These are phyloP conservation scores for Drosophila diplacantha DNA, from an alignment of 2,888 invertebrate genomes.

Conservation along the genomic window DNA sequence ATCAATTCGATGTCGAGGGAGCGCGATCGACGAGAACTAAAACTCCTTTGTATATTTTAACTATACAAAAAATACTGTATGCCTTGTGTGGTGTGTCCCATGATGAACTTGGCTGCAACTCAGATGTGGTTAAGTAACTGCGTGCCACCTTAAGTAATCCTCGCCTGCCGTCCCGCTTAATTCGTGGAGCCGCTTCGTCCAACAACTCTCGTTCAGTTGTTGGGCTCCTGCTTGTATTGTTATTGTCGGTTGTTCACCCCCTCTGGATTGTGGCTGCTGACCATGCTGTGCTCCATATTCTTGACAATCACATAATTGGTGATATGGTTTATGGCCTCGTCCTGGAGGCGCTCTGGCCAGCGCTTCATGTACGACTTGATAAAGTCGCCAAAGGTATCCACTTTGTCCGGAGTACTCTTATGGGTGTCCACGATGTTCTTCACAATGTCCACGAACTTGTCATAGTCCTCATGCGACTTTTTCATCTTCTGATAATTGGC, in stretches of 20 bases:
- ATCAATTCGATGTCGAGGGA: slow-evolving; percentile 55
- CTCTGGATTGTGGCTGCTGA: slow-evolving; percentile 68
- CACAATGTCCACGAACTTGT: slow-evolving; percentile 77
- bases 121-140: slow-evolving; percentile 57
- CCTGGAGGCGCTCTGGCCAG: slow-evolving; percentile 76
- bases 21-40: slow-evolving; percentile 45
- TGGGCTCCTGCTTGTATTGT: slow-evolving; percentile 75
- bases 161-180: slow-evolving; percentile 31
- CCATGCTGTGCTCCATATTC: slow-evolving; percentile 76
- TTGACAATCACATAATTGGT: slow-evolving; percentile 77
- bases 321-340: slow-evolving; percentile 76
- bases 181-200: slow-evolving; percentile 49
- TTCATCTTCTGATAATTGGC: slow-evolving; percentile 72
- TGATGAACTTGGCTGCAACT: slow-evolving; percentile 27
- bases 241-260: slow-evolving; percentile 77
- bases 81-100: slow-evolving; percentile 44
- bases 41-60: slow-evolving; percentile 66
- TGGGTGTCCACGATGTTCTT: slow-evolving; percentile 77
- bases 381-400: slow-evolving; percentile 76
- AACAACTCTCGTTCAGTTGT: slow-evolving; percentile 63
- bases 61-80: slow-evolving; percentile 71
- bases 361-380: slow-evolving; percentile 76
- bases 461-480: slow-evolving; percentile 75
- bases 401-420: slow-evolving; percentile 75
- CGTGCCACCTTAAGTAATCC: slow-evolving; percentile 60